Conservation (phyloP, 2,888 invertebrate species). For the Polyommatus iphigenia region DNA sequence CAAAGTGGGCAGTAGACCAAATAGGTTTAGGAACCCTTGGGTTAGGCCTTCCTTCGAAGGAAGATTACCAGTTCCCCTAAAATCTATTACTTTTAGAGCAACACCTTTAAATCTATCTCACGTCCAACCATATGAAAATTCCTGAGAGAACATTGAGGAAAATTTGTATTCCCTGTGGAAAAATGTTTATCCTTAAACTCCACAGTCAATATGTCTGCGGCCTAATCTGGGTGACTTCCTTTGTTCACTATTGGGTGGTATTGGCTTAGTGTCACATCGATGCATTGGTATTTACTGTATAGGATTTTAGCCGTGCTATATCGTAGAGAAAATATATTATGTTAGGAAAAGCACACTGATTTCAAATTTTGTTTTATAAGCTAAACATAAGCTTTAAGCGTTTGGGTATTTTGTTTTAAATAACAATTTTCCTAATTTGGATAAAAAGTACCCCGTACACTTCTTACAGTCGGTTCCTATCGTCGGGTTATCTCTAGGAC, state of each 20-base stretch:
- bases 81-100: background rate
- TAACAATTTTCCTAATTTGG: too few relatives aligned
- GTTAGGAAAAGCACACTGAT: background rate
- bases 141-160: constrained; percentile 3
- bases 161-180: constrained; percentile 27
- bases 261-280: constrained; percentile 22
- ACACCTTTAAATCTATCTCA: background rate
- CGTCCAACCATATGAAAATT: background rate
- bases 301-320: background rate
- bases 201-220: constrained; percentile 21
- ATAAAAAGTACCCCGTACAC: too few relatives aligned
- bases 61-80: too few relatives aligned
- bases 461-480: too few relatives aligned
- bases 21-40: too few relatives aligned
- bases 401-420: too few relatives aligned
- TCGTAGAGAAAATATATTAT: background rate
- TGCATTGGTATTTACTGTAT: constrained; percentile 4
- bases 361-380: background rate
- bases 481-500: too few relatives aligned
- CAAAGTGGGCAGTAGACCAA: too few relatives aligned
- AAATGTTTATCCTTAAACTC: constrained; percentile 18
- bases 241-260: constrained; percentile 6
- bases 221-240: constrained; percentile 18
- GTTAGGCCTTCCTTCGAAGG: too few relatives aligned
- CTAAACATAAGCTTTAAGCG: too few relatives aligned